Conservation (phyloP, 2,888 invertebrate species). For the Diarsia dahlii region DNA sequence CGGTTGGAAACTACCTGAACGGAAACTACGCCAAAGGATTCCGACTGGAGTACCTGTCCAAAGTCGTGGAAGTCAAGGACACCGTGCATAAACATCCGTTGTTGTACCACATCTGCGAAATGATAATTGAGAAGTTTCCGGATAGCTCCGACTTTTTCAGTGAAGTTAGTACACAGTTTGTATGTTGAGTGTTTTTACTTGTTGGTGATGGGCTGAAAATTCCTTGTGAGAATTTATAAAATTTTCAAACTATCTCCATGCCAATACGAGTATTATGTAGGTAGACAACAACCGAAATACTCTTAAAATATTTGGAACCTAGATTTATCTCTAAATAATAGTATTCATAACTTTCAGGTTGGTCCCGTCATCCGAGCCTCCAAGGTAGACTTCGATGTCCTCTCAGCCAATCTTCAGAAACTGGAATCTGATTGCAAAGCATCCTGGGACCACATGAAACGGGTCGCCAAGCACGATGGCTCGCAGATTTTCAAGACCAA, state of each 20-base stretch:
- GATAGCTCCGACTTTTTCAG: slow-evolving; percentile 99
- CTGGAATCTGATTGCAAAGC: slow-evolving; percentile 99
- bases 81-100: slow-evolving; percentile 99
- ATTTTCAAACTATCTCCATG: not conserved
- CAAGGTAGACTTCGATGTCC: slow-evolving; percentile 98
- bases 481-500: slow-evolving; percentile 96
- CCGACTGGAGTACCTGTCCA: slow-evolving; percentile 98
- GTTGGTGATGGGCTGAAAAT: slow-evolving; percentile 2
- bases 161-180: slow-evolving; percentile 92
- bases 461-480: slow-evolving; percentile 98
- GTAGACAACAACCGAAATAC: not conserved
- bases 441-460: slow-evolving; percentile 98
- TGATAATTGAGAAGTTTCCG: slow-evolving; percentile 99
- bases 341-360: slow-evolving; percentile 89
- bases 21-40: slow-evolving; percentile 98
- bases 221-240: not conserved
- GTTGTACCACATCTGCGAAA: slow-evolving; percentile 98
- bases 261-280: not conserved
- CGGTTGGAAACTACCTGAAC: slow-evolving; percentile 99
- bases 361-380: slow-evolving; percentile 97
- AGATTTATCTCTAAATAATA: not conserved
- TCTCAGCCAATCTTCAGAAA: slow-evolving; percentile 95
- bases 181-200: slow-evolving; percentile 45
- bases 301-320: not conserved
- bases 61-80: slow-evolving; percentile 99